Evolutionary conservation across 2,113 vertebrate genomes (phyloP).

Genomic region (Eleginops maclovinus): DNA sequence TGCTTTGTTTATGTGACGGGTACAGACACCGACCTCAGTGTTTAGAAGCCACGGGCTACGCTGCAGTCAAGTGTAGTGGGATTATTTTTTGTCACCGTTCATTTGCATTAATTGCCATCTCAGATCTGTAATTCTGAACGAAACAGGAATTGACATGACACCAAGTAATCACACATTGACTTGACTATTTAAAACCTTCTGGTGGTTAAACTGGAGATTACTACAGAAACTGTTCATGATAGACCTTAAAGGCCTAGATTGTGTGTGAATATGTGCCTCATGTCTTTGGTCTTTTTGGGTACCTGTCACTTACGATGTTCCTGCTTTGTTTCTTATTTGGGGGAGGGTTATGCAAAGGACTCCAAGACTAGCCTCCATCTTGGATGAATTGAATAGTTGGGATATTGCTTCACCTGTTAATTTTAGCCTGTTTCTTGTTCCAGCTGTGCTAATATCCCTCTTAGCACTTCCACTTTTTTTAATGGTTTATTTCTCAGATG

Average conservation of each 20-base stretch:
- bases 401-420: constrained; percentile 50
- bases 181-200: constrained; percentile 41
- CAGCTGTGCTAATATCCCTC: constrained; percentile 71
- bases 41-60: too few relatives aligned
- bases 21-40: constrained; percentile 23
- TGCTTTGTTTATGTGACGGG: constrained; percentile 18
- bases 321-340: constrained; percentile 33
- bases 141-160: constrained; percentile 19
- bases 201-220: constrained; percentile 43
- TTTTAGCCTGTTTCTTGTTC: constrained; percentile 72
- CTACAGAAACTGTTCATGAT: constrained; percentile 39
- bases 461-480: constrained; percentile 61
- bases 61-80: constrained; percentile 33
- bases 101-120: constrained; percentile 9
- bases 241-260: constrained; percentile 37
- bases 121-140: constrained; percentile 10
- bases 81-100: constrained; percentile 23
- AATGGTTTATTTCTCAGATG: constrained; percentile 41
- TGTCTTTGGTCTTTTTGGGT: constrained; percentile 57
- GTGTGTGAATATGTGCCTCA: constrained; percentile 53
- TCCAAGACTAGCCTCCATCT: constrained; percentile 41
- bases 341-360: constrained; percentile 27
- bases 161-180: constrained; percentile 35
- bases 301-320: constrained; percentile 32
- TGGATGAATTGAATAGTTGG: constrained; percentile 41